A percentile compares a stretch with the other conserved stretches of the same genome.
Evolutionary conservation across 2,888 invertebrate genomes (phyloP).

Genomic region (Zaprionus obscuricornis): DNA sequence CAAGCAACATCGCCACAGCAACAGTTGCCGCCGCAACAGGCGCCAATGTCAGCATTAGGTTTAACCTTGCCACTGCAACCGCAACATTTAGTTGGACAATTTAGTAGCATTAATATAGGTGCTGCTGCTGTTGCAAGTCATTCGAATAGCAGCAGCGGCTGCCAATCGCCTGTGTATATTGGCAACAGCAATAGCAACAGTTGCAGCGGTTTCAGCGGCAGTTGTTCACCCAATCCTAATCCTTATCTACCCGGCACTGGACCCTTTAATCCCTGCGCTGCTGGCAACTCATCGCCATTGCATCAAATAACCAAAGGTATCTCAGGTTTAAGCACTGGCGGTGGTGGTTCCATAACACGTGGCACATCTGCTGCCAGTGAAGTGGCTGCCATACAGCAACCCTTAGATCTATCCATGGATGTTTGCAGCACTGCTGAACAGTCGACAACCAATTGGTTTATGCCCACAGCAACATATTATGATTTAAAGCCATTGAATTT

Average conservation of each 20-base stretch:
- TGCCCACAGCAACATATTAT: slow-evolving; percentile 79
- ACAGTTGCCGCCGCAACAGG: too few species aligned
- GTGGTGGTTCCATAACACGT: slow-evolving; percentile 88
- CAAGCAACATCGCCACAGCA: slow-evolving; percentile 46
- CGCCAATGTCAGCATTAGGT: slow-evolving; percentile 29
- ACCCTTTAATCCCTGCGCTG: slow-evolving; percentile 55
- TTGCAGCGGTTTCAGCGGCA: slow-evolving; percentile 80
- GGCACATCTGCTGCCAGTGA: slow-evolving; percentile 87
- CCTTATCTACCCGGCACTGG: slow-evolving; percentile 73
- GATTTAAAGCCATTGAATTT: slow-evolving; percentile 83
- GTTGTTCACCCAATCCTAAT: slow-evolving; percentile 83
- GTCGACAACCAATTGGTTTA: slow-evolving; percentile 75
- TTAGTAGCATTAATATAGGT: slow-evolving; percentile 74
- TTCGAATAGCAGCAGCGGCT: slow-evolving; percentile 79
- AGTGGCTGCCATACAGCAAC: slow-evolving; percentile 77
- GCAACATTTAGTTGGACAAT: slow-evolving; percentile 70
- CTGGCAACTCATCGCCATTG: slow-evolving; percentile 85
- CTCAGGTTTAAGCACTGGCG: slow-evolving; percentile 89
- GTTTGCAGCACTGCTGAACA: slow-evolving; percentile 64
- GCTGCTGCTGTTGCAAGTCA: too few species aligned
- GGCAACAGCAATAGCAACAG: slow-evolving; percentile 69
- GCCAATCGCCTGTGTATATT: slow-evolving; percentile 85
- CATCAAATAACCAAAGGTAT: slow-evolving; percentile 89
- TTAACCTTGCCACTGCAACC: slow-evolving; percentile 47
- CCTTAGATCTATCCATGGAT: slow-evolving; percentile 83